Evolutionary conservation across 2,797 vertebrate species (phyloP).

Genomic region (Momotus momota): DNA sequence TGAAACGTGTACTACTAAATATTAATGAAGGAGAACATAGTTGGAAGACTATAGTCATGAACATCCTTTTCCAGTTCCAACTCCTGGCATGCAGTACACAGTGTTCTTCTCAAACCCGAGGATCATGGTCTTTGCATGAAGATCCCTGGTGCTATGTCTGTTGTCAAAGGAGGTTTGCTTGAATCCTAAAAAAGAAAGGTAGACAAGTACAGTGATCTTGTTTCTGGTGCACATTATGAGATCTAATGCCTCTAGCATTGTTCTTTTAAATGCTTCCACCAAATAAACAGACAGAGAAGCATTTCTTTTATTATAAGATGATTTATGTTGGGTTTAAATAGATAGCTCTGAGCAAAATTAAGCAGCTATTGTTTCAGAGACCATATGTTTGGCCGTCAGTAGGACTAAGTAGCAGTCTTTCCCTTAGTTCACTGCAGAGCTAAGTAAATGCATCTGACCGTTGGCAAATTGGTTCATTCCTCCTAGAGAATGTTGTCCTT

Average conservation of each 20-base stretch:
- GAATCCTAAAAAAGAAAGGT: neutral
- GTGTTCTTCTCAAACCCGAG: neutral
- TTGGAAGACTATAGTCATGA: neutral
- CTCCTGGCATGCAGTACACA: neutral
- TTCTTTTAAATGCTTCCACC: neutral
- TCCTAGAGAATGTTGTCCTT: neutral
- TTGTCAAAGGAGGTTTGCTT: neutral
- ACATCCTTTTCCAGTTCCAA: neutral
- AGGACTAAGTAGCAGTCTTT: neutral
- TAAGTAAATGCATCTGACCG: neutral
- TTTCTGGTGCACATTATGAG: neutral
- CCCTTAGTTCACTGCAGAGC: neutral
- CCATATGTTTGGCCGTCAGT: slow-evolving; percentile 4
- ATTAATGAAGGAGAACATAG: neutral
- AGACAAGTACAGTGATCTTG: neutral
- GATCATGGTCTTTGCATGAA: neutral
- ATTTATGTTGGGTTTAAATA: neutral
- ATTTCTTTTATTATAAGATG: neutral
- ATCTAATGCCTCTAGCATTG: neutral
- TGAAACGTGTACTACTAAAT: slow-evolving; percentile 60
- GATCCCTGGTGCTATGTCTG: neutral
- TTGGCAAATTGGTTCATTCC: neutral
- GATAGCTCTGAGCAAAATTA: slow-evolving; percentile 1
- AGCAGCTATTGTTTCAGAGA: slow-evolving; percentile 21
- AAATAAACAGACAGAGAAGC: neutral